A percentile compares a stretch with the other conserved stretches of the same genome.
These are phyloP conservation scores for Drosophila asahinai DNA, from an alignment of 1,140 invertebrate genomes.

Conservation along the genomic window DNA sequence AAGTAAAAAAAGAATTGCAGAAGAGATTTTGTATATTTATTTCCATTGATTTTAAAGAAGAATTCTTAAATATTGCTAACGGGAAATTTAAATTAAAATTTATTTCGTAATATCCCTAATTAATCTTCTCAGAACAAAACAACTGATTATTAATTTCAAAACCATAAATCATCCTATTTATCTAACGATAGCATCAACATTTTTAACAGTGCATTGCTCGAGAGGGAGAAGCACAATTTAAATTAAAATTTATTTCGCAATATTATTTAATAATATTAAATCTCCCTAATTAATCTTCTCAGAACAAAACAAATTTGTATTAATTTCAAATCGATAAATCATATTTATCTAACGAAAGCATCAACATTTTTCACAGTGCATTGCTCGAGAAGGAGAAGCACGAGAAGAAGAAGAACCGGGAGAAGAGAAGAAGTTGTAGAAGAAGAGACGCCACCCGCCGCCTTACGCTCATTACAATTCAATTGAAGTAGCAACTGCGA, in stretches of 20 bases:
- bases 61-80: no score
- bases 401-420: conserved; percentile 13
- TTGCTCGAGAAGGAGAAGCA: conserved; percentile 5
- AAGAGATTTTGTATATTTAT: no score
- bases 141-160: neutral
- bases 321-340: neutral
- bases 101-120: no score
- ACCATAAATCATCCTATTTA: neutral
- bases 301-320: no score
- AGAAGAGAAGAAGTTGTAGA: conserved; percentile 20
- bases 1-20: no score
- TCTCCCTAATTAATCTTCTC: no score
- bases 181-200: neutral
- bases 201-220: neutral
- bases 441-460: conserved; percentile 41
- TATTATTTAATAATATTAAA: no score
- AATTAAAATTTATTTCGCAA: no score
- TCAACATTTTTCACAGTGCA: neutral
- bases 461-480: conserved; percentile 77
- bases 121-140: no score
- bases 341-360: neutral
- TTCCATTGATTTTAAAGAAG: no score
- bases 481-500: conserved; percentile 76
- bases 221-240: conserved; percentile 3
- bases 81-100: no score